Percentiles rank a stretch among this genome's conserved stretches.
These are phyloP conservation scores for Oligia latruncula DNA, from an alignment of 2,888 invertebrate species.

Conservation along the genomic window DNA sequence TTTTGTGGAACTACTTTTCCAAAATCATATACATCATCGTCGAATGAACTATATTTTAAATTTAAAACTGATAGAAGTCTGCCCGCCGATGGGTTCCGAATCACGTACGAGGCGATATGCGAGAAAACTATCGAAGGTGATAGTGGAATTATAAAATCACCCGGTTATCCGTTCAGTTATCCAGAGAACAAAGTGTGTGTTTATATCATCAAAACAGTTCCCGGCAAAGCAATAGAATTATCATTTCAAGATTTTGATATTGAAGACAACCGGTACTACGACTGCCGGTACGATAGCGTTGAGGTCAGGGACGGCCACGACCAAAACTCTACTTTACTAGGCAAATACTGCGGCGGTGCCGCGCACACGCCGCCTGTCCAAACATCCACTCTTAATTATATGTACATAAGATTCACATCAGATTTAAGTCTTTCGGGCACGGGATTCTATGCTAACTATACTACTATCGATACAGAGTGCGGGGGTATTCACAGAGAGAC, in stretches of 20 bases:
- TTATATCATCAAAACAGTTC: constrained; percentile 92
- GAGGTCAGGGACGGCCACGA: constrained; percentile 93
- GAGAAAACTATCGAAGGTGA: constrained; percentile 85
- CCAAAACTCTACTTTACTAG: constrained; percentile 91
- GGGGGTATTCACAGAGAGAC: constrained; percentile 92
- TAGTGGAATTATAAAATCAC: constrained; percentile 92
- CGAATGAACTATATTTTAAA: constrained; percentile 90
- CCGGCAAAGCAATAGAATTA: constrained; percentile 92
- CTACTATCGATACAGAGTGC: constrained; percentile 92
- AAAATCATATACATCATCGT: constrained; percentile 90
- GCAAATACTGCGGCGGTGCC: constrained; percentile 91
- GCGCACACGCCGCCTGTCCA: constrained; percentile 89
- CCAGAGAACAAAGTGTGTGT: constrained; percentile 91
- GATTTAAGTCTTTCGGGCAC: constrained; percentile 89
- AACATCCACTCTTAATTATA: constrained; percentile 93
- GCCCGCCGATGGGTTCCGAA: constrained; percentile 78
- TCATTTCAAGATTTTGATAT: constrained; percentile 92
- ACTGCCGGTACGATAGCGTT: constrained; percentile 82
- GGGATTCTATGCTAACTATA: constrained; percentile 95
- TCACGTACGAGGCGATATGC: constrained; percentile 81
- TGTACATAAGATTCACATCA: constrained; percentile 92
- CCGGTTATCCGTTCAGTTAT: constrained; percentile 94
- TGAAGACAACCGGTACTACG: constrained; percentile 83
- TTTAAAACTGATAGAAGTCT: constrained; percentile 81
- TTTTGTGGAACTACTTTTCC: constrained; percentile 93